Percentiles rank a stretch among this genome's conserved stretches.
Evolutionary conservation across 2,797 vertebrate species (phyloP).

Genomic region (Australoheros facetus): DNA sequence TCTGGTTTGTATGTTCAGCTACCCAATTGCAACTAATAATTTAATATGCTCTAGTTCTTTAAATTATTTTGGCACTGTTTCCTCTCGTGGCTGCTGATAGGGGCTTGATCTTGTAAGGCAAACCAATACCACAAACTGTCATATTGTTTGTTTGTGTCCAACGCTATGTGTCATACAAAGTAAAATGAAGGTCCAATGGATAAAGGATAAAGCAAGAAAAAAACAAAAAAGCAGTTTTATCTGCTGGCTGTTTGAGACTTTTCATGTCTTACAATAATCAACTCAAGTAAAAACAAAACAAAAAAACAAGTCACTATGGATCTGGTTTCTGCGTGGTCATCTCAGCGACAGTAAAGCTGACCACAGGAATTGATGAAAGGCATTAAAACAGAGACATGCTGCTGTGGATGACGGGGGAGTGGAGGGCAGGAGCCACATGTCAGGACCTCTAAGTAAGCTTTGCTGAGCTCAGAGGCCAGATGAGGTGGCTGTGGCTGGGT

Average conservation of each 20-base stretch:
- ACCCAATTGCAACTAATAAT: constrained; percentile 45
- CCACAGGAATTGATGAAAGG: constrained; percentile 31
- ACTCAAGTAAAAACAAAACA: constrained; percentile 14
- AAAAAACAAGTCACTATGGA: constrained; percentile 11
- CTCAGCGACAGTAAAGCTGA: constrained; percentile 48
- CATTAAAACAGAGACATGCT: constrained; percentile 44
- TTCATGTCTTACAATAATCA: constrained; percentile 58
- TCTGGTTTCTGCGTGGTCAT: constrained; percentile 27
- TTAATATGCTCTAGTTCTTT: constrained; percentile 33
- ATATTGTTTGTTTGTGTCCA: constrained; percentile 33
- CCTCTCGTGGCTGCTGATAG: constrained; percentile 55
- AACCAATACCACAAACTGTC: constrained; percentile 43
- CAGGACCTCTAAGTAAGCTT: constrained; percentile 53
- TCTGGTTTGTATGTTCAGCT: constrained; percentile 57
- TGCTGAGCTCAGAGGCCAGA: constrained; percentile 42
- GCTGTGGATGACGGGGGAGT: constrained; percentile 44
- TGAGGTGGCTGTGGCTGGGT: constrained; percentile 54
- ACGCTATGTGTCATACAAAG: constrained; percentile 24
- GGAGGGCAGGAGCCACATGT: constrained; percentile 35
- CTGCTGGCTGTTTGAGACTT: constrained; percentile 52
- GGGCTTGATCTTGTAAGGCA: constrained; percentile 45
- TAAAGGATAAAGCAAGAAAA: constrained; percentile 48
- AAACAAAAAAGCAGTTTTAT: constrained; percentile 34
- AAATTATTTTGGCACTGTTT: constrained; percentile 70
- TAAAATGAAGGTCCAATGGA: constrained; percentile 45